phyloP scores from a whole-genome alignment of 1,140 invertebrate genomes.

The Drosophila novamexicana region DNA sequence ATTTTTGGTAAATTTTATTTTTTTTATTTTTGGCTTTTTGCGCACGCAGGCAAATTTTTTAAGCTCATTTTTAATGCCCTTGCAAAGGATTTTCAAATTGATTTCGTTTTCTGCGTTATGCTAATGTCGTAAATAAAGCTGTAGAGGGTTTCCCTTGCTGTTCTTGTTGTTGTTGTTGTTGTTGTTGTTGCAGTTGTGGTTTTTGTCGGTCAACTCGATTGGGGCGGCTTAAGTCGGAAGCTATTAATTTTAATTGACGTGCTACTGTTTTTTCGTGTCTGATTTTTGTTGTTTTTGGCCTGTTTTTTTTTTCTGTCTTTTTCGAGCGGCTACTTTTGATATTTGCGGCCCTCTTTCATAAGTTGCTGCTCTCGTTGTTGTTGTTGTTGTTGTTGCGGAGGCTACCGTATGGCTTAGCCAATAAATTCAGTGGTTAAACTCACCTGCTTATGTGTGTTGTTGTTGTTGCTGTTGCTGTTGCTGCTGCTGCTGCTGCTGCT shows the following conservation, averaged over 20 bases:
- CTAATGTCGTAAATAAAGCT: constrained; percentile 79
- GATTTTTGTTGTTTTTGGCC: constrained; percentile 51
- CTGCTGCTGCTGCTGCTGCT: constrained; percentile 10
- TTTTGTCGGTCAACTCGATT: constrained; percentile 20
- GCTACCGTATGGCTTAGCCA: constrained; percentile 38
- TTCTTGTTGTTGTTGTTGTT: constrained; percentile 18
- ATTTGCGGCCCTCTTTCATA: constrained; percentile 40
- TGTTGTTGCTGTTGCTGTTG: constrained; percentile 23
- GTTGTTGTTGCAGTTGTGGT: constrained; percentile 7
- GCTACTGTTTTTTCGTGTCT: constrained; percentile 64
- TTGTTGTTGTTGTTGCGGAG: constrained; percentile 22
- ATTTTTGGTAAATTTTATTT: constrained; percentile 17
- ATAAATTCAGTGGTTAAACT: constrained; percentile 59
- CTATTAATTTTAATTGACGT: constrained; percentile 82
- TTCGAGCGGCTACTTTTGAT: constrained; percentile 38
- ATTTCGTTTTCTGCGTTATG: constrained; percentile 64
- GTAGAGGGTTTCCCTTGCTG: constrained; percentile 32
- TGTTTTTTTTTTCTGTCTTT: constrained; percentile 11
- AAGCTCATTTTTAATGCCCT: constrained; percentile 65
- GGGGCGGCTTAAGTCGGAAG: constrained; percentile 71
- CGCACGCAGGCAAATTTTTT: constrained; percentile 75
- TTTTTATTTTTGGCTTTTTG: constrained; percentile 31
- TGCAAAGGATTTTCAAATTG: constrained; percentile 81
- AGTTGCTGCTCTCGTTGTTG: constrained; percentile 21
- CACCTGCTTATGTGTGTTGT: constrained; percentile 65